A percentile compares a stretch with the other conserved stretches of the same genome.
Conservation (phyloP, 2,888 invertebrate genomes). For the Lithophane leautieri region DNA sequence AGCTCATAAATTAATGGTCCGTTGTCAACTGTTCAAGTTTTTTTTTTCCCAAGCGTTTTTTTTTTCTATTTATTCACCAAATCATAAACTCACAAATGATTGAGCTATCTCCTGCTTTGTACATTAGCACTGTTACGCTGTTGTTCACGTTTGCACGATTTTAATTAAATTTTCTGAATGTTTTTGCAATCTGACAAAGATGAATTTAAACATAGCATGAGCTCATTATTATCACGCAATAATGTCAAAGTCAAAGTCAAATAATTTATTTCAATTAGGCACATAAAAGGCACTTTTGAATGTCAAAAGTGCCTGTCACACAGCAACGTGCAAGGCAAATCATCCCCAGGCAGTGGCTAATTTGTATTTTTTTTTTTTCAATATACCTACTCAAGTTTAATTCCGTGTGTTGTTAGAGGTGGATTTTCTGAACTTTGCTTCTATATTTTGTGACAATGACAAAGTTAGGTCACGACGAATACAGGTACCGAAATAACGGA, state of each 20-base stretch:
- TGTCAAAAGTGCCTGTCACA: too few relatives aligned
- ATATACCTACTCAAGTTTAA: background rate
- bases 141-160: too few relatives aligned
- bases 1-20: background rate
- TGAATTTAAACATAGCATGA: background rate
- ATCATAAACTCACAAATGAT: background rate
- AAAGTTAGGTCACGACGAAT: constrained; percentile 43
- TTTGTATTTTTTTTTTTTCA: background rate
- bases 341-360: background rate
- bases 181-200: background rate
- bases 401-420: background rate
- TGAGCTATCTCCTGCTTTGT: background rate
- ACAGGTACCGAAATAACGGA: constrained; percentile 58
- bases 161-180: background rate
- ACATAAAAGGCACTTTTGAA: too few relatives aligned
- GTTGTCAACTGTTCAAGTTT: background rate
- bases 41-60: background rate
- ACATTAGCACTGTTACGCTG: background rate
- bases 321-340: background rate
- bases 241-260: too few relatives aligned
- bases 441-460: constrained; percentile 30
- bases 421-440: constrained; percentile 15
- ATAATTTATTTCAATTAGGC: too few relatives aligned
- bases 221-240: background rate
- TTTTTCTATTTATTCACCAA: background rate